phyloP scores from a whole-genome alignment of 2,113 vertebrate species.

The Ceratotherium simum region DNA sequence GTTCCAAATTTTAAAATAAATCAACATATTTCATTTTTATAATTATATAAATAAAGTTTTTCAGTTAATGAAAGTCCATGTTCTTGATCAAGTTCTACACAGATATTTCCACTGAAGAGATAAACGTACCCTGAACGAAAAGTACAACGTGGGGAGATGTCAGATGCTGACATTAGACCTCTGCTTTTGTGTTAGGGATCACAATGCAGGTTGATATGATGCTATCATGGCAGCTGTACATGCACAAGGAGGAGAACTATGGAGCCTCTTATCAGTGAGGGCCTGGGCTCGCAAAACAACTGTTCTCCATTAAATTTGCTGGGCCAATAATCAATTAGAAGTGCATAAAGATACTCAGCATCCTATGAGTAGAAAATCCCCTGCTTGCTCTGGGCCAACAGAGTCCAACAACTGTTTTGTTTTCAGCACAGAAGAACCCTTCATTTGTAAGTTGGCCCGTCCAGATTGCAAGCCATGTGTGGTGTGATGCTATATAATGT shows the following conservation, averaged over 20 bases:
- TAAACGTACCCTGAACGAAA: accelerated
- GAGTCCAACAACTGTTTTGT: not conserved
- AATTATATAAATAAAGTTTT: not conserved
- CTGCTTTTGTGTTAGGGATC: not conserved
- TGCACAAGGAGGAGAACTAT: not conserved
- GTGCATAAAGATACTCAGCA: not conserved
- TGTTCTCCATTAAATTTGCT: not conserved
- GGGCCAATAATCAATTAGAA: not conserved
- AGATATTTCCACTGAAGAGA: not conserved
- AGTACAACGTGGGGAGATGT: accelerated
- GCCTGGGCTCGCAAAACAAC: not conserved
- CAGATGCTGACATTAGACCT: not conserved
- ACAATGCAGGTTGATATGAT: not conserved
- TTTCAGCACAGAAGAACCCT: not conserved
- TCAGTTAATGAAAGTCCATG: not conserved
- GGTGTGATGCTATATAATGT: not conserved
- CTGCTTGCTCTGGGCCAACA: not conserved
- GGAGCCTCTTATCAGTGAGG: not conserved
- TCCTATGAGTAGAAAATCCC: not conserved
- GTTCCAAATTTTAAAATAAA: not conserved
- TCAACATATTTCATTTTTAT: not conserved
- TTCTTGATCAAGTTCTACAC: not conserved
- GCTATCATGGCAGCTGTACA: too few relatives aligned
- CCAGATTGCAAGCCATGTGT: not conserved
- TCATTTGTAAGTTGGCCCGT: not conserved